Base-by-base conservation (phyloP, 1,140 invertebrate species). In the Theocolax elegans region DNA sequence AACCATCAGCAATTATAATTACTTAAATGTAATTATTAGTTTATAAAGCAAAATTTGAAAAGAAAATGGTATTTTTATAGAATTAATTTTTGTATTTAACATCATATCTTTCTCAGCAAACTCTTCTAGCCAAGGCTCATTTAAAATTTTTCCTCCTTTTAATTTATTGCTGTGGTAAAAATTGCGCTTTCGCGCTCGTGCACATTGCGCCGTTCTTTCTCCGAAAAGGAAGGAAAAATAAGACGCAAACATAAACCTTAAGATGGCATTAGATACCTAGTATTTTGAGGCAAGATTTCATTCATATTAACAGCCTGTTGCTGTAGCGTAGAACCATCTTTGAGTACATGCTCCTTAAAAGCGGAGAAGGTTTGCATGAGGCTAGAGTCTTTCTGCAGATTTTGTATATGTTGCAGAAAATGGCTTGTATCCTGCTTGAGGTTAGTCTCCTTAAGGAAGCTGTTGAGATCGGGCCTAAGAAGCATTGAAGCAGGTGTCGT, bases 191-290 rank as follows among this genome's bases (percentile, higher is more conserved):
- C 15, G 9, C n/a, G 8, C 27, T 44, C 2, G 23, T n/a, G 23
- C 10, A 59, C n/a, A 35, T 40, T n/a, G 42, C 35, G 19, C 40
- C 25, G 7, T 44, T 59, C 23, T 29, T 60, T 15, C 19, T 58
- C 0, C 42, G 4, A 3, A 23, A 40, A n/a, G 0, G 27, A 17
- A 54, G 19, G 12, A 49, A 27, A 46, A 3, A 60, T 27, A 60
- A 53, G 38, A 38, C 4, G 25, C 15, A 56, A 29, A n/a, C 10
- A 46, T n/a, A 69, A 56, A 72, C 71, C 19, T 72, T 86, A 85
- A 72, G 83, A 86, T 42, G 83, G 83, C 81, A 81, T 83, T 53
- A 86, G 74, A 76, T 86, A 86, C 76, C 84, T 85, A 54, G 80
- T 77, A n/a, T 85, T 86, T 71, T 86, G 83, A 3, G 83, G 81